phyloP scores from a whole-genome alignment of 2,113 vertebrate species.

The Hemicordylus capensis region DNA sequence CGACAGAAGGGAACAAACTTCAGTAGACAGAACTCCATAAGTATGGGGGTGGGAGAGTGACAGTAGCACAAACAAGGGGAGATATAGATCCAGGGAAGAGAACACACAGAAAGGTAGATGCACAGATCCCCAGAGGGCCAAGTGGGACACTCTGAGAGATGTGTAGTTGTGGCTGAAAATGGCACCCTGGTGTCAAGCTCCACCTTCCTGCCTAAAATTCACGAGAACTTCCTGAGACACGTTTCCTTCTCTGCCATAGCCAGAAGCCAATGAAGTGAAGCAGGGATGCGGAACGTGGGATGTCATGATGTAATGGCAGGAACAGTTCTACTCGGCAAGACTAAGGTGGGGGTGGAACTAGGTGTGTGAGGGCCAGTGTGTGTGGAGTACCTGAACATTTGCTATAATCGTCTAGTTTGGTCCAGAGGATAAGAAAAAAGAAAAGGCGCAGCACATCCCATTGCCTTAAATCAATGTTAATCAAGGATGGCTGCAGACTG shows the following conservation, averaged over 20 bases:
- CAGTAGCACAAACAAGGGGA: background rate
- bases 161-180: background rate
- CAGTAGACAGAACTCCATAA: background rate
- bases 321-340: no score
- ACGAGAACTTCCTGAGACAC: background rate
- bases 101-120: conserved; percentile 23
- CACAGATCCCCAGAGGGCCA: conserved; percentile 9
- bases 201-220: no score
- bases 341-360: no score
- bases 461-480: background rate
- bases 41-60: background rate
- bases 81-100: background rate
- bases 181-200: background rate
- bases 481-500: no score
- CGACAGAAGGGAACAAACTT: background rate
- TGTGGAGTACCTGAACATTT: background rate
- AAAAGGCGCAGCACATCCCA: background rate
- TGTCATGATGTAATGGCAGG: background rate
- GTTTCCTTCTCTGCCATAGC: background rate
- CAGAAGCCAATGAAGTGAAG: no score
- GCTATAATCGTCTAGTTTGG: background rate
- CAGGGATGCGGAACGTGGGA: background rate
- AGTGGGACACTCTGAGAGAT: background rate
- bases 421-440: background rate
- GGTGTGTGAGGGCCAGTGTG: fast-evolving